Conservation (phyloP, 2,113 vertebrate species). For the Tapirus terrestris region DNA sequence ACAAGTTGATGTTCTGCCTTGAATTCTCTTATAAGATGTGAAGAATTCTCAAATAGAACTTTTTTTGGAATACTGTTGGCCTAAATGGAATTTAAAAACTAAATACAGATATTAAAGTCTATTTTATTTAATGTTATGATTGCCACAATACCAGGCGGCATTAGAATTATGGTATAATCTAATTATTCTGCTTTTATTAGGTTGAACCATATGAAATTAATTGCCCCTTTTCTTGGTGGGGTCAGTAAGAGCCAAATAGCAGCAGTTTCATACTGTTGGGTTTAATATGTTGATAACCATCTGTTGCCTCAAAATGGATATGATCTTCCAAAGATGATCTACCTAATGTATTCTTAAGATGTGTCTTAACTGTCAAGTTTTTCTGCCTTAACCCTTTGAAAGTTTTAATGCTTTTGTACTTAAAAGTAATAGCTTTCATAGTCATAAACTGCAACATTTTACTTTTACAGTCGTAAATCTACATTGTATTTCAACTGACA, state of each 20-base stretch:
- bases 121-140: not conserved
- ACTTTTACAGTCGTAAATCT: not conserved
- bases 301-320: not conserved
- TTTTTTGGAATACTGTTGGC: not conserved
- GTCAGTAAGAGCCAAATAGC: not conserved
- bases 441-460: not conserved
- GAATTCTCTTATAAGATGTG: not conserved
- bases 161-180: not conserved
- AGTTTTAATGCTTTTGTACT: not conserved
- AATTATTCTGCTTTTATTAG: not conserved
- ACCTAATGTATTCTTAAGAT: not conserved
- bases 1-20: not conserved
- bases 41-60: slow-evolving; percentile 39
- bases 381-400: not conserved
- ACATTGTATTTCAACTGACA: not conserved
- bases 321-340: not conserved
- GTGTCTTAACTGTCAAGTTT: not conserved
- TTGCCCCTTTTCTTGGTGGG: not conserved
- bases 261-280: not conserved
- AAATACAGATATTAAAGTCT: not conserved
- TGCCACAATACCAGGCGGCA: not conserved
- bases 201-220: not conserved
- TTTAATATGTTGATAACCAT: not conserved
- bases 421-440: not conserved
- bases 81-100: not conserved